Conservation (phyloP, 2,797 vertebrate species). For the Uromys caudimaculatus region DNA sequence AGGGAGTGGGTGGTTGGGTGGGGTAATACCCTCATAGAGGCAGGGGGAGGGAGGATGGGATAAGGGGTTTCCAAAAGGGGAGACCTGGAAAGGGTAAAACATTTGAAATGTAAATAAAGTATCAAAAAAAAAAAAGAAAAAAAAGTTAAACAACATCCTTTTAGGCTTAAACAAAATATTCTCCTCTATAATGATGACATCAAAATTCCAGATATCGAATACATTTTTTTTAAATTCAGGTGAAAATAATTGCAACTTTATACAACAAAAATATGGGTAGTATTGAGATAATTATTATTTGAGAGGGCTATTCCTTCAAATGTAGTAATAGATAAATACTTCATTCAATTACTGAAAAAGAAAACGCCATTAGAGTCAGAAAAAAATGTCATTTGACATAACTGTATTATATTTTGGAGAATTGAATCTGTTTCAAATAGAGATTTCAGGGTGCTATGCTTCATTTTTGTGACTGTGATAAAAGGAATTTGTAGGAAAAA, state of each 20-base stretch:
- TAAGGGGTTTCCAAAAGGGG: too few species aligned
- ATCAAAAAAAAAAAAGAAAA: too few species aligned
- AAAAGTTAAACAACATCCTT: slow-evolving; percentile 1
- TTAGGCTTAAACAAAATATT: slow-evolving; percentile 65
- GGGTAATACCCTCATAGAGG: too few species aligned
- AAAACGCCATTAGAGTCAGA: slow-evolving; percentile 22
- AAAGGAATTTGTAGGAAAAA: too few species aligned
- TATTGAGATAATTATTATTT: background rate
- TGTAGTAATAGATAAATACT: slow-evolving; percentile 59
- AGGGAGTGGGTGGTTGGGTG: too few species aligned
- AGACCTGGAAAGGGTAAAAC: too few species aligned
- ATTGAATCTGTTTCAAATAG: background rate
- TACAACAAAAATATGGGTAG: background rate
- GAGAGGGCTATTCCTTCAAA: slow-evolving; percentile 30
- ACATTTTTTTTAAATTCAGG: background rate
- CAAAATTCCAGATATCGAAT: background rate
- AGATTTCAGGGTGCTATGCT: background rate
- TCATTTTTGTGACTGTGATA: background rate
- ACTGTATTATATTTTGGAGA: background rate
- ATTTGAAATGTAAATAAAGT: too few species aligned
- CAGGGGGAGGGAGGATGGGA: too few species aligned
- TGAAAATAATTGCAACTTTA: background rate
- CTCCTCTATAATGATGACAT: slow-evolving; percentile 56
- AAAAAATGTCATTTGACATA: slow-evolving; percentile 8
- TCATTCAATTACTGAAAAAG: slow-evolving; percentile 58